Evolutionary conservation across 2,113 vertebrate genomes (phyloP), one percentile per base, ranked within the genome.

Genomic region (Drymodes brunneopygia): DNA sequence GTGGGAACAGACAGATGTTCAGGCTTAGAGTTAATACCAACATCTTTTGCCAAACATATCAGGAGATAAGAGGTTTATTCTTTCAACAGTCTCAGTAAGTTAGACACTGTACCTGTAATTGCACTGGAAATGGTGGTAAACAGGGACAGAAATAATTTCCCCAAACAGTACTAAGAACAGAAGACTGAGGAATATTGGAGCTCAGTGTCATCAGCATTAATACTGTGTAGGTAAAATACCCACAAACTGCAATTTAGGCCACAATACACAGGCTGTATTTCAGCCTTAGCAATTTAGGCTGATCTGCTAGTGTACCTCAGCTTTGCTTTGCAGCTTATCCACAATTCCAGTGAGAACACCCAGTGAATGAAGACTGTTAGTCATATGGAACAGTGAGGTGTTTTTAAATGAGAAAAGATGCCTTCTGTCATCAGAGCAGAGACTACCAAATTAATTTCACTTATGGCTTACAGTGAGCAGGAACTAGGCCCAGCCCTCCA

Each of bases 331-430:
- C 75, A 81, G 93, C 67, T 86, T 40, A 80, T 56, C 74, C 69
- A 53, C 50, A 65, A 29, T 56, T 78, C 85, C 81, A 69, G 53
- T 11, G 51, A 80, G 81, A 73, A 57, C 65, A 71, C 7, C 42
- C 29, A 71, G 62, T 33, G 35, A 94, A 91, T 21, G 42, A 96
- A 58, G 51, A 54, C 62, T 60, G 67, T 69, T 90, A 95, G 65
- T 94, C 88, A 87, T 31, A 48, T 23, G 45, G 81, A 84, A 81
- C 3, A 88, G 69, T 40, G 82, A 72, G 69, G 88, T 53, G 70
- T 56, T 94, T 92, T 67, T 71, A 95, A 89, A 95, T 78, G 66
- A 90, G 86, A 89, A 91, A 66, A 95, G 71, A 92, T 90, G 85
- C 44, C 66, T 93, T 89, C 80, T 84, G 50, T 64, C 31, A 6